Conservation (phyloP, 2,888 invertebrate genomes). For the Entomobrya proxima region DNA sequence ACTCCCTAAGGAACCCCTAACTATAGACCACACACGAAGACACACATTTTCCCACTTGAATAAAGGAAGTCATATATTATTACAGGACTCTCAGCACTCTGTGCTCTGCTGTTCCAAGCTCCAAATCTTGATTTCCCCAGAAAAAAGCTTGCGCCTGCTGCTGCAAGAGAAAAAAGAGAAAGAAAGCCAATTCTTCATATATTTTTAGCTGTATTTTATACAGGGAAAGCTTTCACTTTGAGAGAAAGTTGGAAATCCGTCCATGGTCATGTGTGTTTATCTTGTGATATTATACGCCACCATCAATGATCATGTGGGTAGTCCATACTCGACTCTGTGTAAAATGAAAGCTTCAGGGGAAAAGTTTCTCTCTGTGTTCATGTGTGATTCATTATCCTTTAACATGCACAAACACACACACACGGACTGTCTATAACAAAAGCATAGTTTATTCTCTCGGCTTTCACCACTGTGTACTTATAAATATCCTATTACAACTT, state of each 20-base stretch:
- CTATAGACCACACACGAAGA: conserved; percentile 1
- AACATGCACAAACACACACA: conserved; percentile 36
- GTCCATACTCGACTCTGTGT: neutral
- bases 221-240: neutral
- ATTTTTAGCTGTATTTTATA: neutral
- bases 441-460: neutral
- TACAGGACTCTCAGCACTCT: conserved; percentile 36
- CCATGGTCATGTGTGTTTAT: neutral
- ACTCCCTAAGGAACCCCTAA: conserved; percentile 42
- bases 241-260: neutral
- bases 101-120: conserved; percentile 11
- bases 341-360: conserved; percentile 29
- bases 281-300: neutral
- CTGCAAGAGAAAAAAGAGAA: conserved; percentile 8
- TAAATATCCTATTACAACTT: no score
- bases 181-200: conserved; percentile 10
- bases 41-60: conserved; percentile 35
- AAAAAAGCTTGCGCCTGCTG: conserved; percentile 14
- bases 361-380: conserved; percentile 7
- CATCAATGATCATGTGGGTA: neutral
- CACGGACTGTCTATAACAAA: neutral
- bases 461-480: no score
- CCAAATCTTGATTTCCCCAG: conserved; percentile 54
- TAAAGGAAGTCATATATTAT: conserved; percentile 65
- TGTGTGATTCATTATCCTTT: conserved; percentile 58